phyloP scores from a whole-genome alignment of 2,113 vertebrate genomes.

The Rana temporaria region DNA sequence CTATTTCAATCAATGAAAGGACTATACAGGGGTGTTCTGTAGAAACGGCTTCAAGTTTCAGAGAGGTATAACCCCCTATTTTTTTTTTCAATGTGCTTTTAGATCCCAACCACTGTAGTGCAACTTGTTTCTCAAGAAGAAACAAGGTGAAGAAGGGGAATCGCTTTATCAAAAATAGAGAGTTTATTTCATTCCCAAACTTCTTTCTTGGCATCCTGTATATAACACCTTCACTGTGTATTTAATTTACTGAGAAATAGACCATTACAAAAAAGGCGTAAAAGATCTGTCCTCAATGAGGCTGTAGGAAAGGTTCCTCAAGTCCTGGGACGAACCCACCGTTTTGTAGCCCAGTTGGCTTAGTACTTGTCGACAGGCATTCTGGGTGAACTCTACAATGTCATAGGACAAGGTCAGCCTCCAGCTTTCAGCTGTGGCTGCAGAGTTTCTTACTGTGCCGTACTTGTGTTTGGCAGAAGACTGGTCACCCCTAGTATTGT shows the following conservation, averaged over 20 bases:
- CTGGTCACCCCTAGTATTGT: slow-evolving; percentile 91
- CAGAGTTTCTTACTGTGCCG: slow-evolving; percentile 91
- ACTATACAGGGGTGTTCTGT: background rate
- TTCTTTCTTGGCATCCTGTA: background rate
- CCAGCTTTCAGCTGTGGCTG: slow-evolving; percentile 93
- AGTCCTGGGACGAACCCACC: slow-evolving; percentile 84
- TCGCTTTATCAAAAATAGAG: slow-evolving; percentile 34
- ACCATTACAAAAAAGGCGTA: slow-evolving; percentile 88
- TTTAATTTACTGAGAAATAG: slow-evolving; percentile 1
- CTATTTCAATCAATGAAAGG: background rate
- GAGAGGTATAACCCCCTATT: slow-evolving; percentile 19
- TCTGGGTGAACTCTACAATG: slow-evolving; percentile 93
- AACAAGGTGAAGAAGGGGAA: slow-evolving; percentile 8
- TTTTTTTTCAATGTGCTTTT: slow-evolving; percentile 49
- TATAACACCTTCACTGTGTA: background rate
- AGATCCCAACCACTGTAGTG: slow-evolving; percentile 38
- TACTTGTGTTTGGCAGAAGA: slow-evolving; percentile 93
- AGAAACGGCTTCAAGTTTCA: slow-evolving; percentile 38
- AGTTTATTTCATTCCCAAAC: background rate
- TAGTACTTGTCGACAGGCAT: slow-evolving; percentile 87
- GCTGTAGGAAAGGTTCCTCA: slow-evolving; percentile 90
- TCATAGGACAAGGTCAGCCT: slow-evolving; percentile 92
- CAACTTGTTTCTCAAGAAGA: slow-evolving; percentile 41
- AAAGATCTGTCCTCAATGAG: slow-evolving; percentile 92
- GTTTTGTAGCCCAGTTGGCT: slow-evolving; percentile 89